Evolutionary conservation across 1,140 invertebrate species (phyloP).

Genomic region (Delia radicum): DNA sequence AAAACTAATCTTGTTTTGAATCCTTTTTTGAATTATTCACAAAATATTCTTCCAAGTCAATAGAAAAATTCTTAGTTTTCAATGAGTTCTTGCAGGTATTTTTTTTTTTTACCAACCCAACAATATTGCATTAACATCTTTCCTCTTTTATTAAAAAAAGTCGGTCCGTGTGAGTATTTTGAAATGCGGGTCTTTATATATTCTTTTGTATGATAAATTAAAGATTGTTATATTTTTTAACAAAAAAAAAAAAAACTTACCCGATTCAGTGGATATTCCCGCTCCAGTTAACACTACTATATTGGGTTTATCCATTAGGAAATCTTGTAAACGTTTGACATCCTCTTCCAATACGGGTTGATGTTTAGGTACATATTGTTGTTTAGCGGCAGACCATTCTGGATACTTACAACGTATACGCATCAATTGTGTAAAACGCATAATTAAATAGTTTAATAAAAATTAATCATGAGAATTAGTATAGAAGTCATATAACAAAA

Average conservation of each 20-base stretch:
- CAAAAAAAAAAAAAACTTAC: conserved; percentile 45
- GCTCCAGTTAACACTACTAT: conserved; percentile 85
- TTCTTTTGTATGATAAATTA: too few relatives aligned
- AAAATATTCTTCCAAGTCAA: too few relatives aligned
- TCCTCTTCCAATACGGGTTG: conserved; percentile 64
- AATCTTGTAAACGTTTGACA: conserved; percentile 65
- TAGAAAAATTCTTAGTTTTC: too few relatives aligned
- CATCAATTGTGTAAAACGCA: conserved; percentile 29
- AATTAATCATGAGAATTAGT: neutral
- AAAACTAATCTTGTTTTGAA: too few relatives aligned
- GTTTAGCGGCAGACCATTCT: conserved; percentile 15
- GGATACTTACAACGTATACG: neutral
- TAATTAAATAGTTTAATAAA: neutral
- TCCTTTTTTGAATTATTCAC: too few relatives aligned
- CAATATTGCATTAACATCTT: too few relatives aligned
- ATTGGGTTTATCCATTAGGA: conserved; percentile 64
- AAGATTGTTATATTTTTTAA: neutral
- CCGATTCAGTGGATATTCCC: conserved; percentile 92
- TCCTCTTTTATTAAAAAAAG: too few relatives aligned
- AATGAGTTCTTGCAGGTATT: too few relatives aligned
- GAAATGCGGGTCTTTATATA: too few relatives aligned
- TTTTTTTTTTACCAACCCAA: too few relatives aligned
- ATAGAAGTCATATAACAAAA: conserved; percentile 19
- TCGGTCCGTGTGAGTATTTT: too few relatives aligned
- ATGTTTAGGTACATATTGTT: conserved; percentile 72